Conservation (phyloP, 2,797 vertebrate genomes). For the Hapalemur alaotrensis region DNA sequence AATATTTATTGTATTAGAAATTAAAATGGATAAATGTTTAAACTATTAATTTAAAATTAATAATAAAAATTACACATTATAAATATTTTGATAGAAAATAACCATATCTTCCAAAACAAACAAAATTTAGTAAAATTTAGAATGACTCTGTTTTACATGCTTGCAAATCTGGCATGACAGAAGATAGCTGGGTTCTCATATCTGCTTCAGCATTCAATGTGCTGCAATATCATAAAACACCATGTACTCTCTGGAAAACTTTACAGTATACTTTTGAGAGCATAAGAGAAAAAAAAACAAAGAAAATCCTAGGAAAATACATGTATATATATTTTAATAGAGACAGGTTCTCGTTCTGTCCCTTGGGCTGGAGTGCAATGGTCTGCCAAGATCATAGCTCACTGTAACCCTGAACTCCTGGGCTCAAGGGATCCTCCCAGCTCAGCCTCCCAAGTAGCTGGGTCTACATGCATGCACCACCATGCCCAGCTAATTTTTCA, state of each 20-base stretch:
- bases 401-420: not conserved
- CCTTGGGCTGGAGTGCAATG: not conserved
- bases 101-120: not conserved
- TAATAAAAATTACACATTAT: not conserved
- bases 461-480: not conserved
- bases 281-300: not conserved
- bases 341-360: not conserved
- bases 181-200: not conserved
- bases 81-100: slow-evolving; percentile 35
- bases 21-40: not conserved
- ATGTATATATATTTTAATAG: not conserved
- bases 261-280: not conserved
- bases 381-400: not conserved
- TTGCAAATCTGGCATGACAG: slow-evolving; percentile 1
- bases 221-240: not conserved
- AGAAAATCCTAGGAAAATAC: not conserved
- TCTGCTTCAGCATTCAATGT: not conserved
- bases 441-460: not conserved
- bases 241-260: not conserved
- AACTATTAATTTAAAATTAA: not conserved
- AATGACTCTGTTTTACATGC: not conserved
- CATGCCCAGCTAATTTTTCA: not conserved
- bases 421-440: not conserved
- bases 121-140: not conserved
- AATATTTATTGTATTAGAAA: not conserved